Conservation (phyloP, 2,797 vertebrate genomes). For the Rhabdophis nuchalis region DNA sequence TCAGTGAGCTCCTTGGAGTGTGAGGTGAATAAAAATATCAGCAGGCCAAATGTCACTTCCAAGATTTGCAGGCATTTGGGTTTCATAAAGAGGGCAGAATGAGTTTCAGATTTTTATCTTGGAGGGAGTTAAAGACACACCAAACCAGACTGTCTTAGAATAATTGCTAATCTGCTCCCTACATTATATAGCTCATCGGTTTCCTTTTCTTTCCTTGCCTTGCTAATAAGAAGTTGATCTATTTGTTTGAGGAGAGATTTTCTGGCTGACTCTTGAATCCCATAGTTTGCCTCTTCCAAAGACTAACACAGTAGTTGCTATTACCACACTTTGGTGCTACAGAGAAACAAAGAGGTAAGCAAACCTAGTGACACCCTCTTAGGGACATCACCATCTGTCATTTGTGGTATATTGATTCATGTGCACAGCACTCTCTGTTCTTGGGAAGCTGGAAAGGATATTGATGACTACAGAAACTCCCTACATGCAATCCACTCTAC, state of each 20-base stretch:
- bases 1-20: slow-evolving; percentile 77
- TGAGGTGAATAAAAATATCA: slow-evolving; percentile 78
- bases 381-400: background rate
- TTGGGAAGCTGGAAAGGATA: background rate
- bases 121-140: slow-evolving; percentile 51
- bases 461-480: background rate
- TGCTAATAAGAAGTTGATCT: slow-evolving; percentile 67
- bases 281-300: background rate
- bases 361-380: background rate
- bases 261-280: background rate
- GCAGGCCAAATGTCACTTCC: slow-evolving; percentile 54
- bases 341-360: background rate
- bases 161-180: slow-evolving; percentile 65
- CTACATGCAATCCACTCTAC: background rate
- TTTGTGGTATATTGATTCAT: background rate
- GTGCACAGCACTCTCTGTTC: background rate
- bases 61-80: slow-evolving; percentile 49
- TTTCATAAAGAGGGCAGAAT: slow-evolving; percentile 56
- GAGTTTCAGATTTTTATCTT: slow-evolving; percentile 66
- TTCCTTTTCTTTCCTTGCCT: slow-evolving; percentile 57
- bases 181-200: slow-evolving; percentile 54
- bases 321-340: background rate
- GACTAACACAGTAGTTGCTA: background rate
- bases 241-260: slow-evolving; percentile 64
- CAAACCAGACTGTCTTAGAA: slow-evolving; percentile 55